Conservation (phyloP, 2,797 vertebrate species). For the Liparis tanakae region DNA sequence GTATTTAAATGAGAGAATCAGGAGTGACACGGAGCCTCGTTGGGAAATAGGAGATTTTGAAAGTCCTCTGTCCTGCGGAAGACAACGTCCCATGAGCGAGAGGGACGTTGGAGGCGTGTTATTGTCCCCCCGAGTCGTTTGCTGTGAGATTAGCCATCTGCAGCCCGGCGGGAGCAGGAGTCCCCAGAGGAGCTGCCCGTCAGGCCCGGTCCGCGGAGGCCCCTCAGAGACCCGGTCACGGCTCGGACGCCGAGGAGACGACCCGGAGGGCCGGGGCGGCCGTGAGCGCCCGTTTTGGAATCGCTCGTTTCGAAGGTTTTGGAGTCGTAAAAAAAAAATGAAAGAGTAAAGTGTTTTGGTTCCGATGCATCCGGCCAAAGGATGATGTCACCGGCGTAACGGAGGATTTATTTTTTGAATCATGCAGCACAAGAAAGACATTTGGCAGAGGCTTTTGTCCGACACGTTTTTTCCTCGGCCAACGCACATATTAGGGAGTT, state of each 20-base stretch:
- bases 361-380: slow-evolving; percentile 9
- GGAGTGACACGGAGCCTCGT: slow-evolving; percentile 21
- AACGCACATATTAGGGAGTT: neutral
- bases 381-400: slow-evolving; percentile 9
- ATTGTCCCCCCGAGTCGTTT: slow-evolving; percentile 78
- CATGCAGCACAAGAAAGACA: neutral
- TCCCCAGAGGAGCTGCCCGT: slow-evolving; percentile 68
- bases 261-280: slow-evolving; percentile 31
- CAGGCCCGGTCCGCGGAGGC: slow-evolving; percentile 73
- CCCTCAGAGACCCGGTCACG: slow-evolving; percentile 63
- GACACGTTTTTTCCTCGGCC: neutral
- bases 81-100: slow-evolving; percentile 60
- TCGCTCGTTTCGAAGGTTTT: slow-evolving; percentile 17
- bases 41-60: slow-evolving; percentile 27
- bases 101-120: slow-evolving; percentile 60
- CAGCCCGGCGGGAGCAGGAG: slow-evolving; percentile 57
- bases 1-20: slow-evolving; percentile 48
- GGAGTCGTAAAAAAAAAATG: slow-evolving; percentile 43
- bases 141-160: slow-evolving; percentile 78
- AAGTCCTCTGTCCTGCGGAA: slow-evolving; percentile 32
- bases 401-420: slow-evolving; percentile 10
- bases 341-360: slow-evolving; percentile 20
- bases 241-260: slow-evolving; percentile 52
- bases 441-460: slow-evolving; percentile 7
- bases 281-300: slow-evolving; percentile 30